Conservation (phyloP, 2,888 invertebrate genomes). For the Escarpia spicata region DNA sequence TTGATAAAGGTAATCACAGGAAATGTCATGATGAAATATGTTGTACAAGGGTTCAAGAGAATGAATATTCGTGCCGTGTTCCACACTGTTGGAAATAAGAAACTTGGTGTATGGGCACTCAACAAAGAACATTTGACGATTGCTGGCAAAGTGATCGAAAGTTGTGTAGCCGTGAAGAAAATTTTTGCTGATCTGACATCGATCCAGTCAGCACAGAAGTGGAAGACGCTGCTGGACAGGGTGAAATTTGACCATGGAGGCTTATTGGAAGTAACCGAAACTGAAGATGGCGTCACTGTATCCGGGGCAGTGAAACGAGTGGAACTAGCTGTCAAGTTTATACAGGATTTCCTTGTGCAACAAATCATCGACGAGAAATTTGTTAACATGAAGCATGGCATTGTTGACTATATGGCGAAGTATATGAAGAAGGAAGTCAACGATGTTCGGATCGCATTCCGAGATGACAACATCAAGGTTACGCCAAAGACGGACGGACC, state of each 20-base stretch:
- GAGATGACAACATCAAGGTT: neutral
- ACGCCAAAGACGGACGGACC: neutral
- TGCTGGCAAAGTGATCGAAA: neutral
- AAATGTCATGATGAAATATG: neutral
- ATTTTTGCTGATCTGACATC: neutral
- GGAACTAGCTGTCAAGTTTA: neutral
- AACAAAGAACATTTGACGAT: neutral
- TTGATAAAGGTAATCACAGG: neutral
- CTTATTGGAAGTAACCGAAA: neutral
- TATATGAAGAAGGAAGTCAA: slow-evolving; percentile 24
- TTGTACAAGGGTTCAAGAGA: neutral
- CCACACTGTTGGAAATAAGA: neutral
- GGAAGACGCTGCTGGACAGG: neutral
- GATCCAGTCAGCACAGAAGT: neutral
- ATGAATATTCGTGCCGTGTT: neutral
- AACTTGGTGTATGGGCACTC: neutral
- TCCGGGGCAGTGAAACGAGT: neutral
- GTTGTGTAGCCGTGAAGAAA: neutral
- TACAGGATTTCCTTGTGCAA: slow-evolving; percentile 22
- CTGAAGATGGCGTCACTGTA: neutral
- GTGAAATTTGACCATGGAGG: neutral
- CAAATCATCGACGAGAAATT: slow-evolving; percentile 24
- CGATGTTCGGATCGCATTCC: neutral
- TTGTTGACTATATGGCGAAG: neutral
- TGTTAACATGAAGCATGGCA: slow-evolving; percentile 25